A percentile compares a stretch with the other conserved stretches of the same genome.
These are phyloP conservation scores for Hesperia comma DNA, from an alignment of 2,888 invertebrate species.

Conservation along the genomic window DNA sequence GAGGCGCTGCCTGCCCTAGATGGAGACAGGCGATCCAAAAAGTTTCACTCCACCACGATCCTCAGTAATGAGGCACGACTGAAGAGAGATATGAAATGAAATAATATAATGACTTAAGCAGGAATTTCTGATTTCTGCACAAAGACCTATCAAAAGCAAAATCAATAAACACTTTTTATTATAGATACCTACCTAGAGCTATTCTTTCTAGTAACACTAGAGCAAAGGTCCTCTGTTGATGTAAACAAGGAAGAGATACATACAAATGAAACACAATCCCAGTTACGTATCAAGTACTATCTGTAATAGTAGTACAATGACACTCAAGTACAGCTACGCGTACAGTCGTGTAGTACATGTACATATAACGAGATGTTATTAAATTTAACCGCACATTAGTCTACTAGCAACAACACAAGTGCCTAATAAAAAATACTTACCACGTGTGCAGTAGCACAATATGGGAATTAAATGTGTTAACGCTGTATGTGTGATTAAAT, in stretches of 20 bases:
- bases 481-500: constrained; percentile 15
- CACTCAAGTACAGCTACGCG: constrained; percentile 39
- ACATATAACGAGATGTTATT: constrained; percentile 34
- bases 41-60: too few relatives aligned
- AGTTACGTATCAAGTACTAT: constrained; percentile 31
- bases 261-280: constrained; percentile 26
- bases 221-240: not conserved
- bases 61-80: too few relatives aligned
- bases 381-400: constrained; percentile 33
- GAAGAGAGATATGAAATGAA: too few relatives aligned
- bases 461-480: not conserved
- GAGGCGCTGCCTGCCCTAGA: too few relatives aligned
- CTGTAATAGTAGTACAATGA: constrained; percentile 41
- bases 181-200: too few relatives aligned
- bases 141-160: too few relatives aligned
- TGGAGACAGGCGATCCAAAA: too few relatives aligned
- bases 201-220: constrained; percentile 1
- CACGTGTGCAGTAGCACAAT: constrained; percentile 11
- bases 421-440: constrained; percentile 1
- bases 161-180: too few relatives aligned
- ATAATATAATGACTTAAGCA: too few relatives aligned
- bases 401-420: constrained; percentile 22
- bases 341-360: constrained; percentile 25
- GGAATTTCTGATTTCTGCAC: too few relatives aligned
- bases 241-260: constrained; percentile 22